phyloP scores from a whole-genome alignment of 2,888 invertebrate genomes.

The Ormyrus thymus region DNA sequence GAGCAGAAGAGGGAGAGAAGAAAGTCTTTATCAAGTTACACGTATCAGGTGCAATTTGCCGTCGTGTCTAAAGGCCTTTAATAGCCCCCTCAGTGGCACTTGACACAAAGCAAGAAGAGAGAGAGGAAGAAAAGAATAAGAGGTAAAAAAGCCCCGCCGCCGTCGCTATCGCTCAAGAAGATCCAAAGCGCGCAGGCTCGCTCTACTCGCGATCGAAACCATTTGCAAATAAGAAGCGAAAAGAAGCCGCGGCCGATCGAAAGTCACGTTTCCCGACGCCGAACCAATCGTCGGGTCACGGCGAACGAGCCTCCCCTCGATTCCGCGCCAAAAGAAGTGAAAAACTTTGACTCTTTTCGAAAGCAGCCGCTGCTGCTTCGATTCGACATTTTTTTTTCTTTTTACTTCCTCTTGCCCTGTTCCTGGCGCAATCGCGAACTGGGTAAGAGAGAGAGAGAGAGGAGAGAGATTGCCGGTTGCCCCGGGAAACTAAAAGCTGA shows the following conservation, averaged over 20 bases:
- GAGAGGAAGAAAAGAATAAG: not conserved
- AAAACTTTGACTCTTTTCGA: conserved; percentile 33
- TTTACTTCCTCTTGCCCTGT: not conserved
- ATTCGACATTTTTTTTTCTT: not conserved
- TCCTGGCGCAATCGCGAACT: conserved; percentile 4
- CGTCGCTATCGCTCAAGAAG: conserved; percentile 49
- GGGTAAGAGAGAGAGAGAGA: conserved; percentile 13
- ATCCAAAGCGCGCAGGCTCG: conserved; percentile 40
- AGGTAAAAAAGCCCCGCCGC: conserved; percentile 9
- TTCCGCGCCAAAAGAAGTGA: conserved; percentile 12
- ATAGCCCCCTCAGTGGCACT: conserved; percentile 52
- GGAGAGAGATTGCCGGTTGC: conserved; percentile 7
- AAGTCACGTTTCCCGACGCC: conserved; percentile 49
- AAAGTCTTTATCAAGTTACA: conserved; percentile 54
- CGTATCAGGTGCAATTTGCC: conserved; percentile 53
- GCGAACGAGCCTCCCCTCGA: conserved; percentile 7
- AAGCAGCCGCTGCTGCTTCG: not conserved
- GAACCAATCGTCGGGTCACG: conserved; percentile 48
- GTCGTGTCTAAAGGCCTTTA: conserved; percentile 52
- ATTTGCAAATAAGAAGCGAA: conserved; percentile 46
- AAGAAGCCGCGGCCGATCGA: conserved; percentile 44
- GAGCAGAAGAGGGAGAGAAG: not conserved
- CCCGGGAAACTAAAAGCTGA: conserved; percentile 41
- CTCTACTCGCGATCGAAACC: conserved; percentile 1
- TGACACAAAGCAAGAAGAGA: conserved; percentile 52